Conservation (phyloP, 92 coral and sea anemone genomes). For the Galaxea fascicularis region DNA sequence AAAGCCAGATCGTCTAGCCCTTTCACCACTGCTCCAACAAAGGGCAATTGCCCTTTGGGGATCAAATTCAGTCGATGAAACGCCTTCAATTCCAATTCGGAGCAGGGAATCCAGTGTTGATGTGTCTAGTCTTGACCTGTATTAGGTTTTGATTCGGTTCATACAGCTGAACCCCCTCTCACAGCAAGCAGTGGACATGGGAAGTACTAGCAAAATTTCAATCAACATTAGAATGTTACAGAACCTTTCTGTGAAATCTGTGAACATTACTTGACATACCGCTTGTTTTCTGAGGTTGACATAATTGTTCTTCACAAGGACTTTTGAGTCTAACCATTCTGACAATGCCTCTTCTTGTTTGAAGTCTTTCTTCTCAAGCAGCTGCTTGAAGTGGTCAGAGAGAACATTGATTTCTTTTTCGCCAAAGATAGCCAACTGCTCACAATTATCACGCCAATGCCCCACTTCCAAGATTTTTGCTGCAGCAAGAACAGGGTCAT, state of each 20-base stretch:
- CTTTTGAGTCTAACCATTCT: constrained; percentile 27
- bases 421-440: constrained; percentile 12
- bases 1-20: constrained; percentile 34
- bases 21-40: constrained; percentile 48
- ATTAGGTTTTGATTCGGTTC: constrained; percentile 48
- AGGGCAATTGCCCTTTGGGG: constrained; percentile 46
- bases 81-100: constrained; percentile 50
- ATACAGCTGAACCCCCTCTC: constrained; percentile 64
- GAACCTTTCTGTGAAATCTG: constrained; percentile 63
- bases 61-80: constrained; percentile 35
- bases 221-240: constrained; percentile 59
- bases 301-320: constrained; percentile 22
- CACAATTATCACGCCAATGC: constrained; percentile 8
- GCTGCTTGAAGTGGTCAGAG: constrained; percentile 25
- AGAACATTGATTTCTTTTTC: constrained; percentile 30
- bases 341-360: constrained; percentile 7
- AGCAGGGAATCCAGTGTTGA: constrained; percentile 50
- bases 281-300: constrained; percentile 41
- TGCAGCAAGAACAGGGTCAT: constrained; percentile 24
- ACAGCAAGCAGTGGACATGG: constrained; percentile 41
- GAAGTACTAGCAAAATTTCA: constrained; percentile 48
- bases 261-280: constrained; percentile 50
- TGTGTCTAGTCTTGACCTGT: constrained; percentile 56
- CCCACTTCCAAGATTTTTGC: constrained; percentile 2
- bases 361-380: constrained; percentile 28